A percentile compares a stretch with the other conserved stretches of the same genome.
Evolutionary conservation across 1,140 invertebrate species (phyloP).

Genomic region (Limonius californicus): DNA sequence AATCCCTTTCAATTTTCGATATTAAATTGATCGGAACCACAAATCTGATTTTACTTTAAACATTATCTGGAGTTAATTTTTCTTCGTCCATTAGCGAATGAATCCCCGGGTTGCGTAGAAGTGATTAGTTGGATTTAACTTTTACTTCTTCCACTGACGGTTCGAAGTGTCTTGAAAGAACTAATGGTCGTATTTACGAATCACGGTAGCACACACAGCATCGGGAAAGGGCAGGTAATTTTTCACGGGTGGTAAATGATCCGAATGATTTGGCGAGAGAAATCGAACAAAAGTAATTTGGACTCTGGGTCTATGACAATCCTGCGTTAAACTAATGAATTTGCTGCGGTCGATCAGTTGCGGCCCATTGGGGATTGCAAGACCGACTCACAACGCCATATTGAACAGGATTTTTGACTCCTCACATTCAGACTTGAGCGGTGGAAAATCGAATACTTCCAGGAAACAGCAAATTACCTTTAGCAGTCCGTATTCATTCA

Average conservation of each 20-base stretch:
- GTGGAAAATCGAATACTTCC: no score
- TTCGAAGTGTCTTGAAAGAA: conserved; percentile 12
- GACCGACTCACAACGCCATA: background rate
- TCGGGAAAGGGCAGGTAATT: conserved; percentile 19
- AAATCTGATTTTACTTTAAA: no score
- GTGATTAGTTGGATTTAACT: conserved; percentile 7
- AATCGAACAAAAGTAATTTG: conserved; percentile 29
- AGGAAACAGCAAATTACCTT: no score
- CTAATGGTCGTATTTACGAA: conserved; percentile 26
- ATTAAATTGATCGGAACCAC: no score
- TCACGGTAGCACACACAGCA: conserved; percentile 13
- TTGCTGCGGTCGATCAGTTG: conserved; percentile 19
- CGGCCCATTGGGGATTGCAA: background rate
- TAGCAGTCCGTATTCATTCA: no score
- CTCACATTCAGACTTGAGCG: no score
- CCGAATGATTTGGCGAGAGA: conserved; percentile 27
- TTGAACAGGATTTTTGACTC: background rate
- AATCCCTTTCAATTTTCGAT: no score
- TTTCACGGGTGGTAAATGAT: conserved; percentile 30
- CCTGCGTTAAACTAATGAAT: conserved; percentile 24
- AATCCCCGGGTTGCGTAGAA: no score
- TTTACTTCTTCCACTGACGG: background rate
- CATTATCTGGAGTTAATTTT: no score
- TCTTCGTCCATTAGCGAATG: no score
- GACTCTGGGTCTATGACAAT: conserved; percentile 23